Evolutionary conservation across 1,140 invertebrate genomes (phyloP).

Genomic region (Bombus huntii): DNA sequence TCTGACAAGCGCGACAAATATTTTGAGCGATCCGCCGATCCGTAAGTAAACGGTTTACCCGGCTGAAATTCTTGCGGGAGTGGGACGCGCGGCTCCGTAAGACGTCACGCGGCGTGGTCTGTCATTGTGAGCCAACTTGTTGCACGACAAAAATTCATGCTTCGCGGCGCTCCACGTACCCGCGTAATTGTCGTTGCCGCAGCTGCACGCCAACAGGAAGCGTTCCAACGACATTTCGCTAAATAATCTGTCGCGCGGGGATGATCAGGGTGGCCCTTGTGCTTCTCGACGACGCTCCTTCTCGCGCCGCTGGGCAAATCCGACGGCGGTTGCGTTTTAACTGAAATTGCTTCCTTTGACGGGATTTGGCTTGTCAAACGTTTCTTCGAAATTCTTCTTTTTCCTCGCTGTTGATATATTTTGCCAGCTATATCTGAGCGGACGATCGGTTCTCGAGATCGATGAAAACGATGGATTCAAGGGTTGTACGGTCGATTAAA

Average conservation of each 20-base stretch:
- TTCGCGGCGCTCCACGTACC: slow-evolving; percentile 65
- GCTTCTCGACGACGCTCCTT: neutral
- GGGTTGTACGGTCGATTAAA: too few species aligned
- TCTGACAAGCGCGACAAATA: slow-evolving; percentile 77
- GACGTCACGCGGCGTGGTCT: slow-evolving; percentile 31
- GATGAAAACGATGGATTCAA: neutral
- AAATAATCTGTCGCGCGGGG: slow-evolving; percentile 55
- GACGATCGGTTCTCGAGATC: too few species aligned
- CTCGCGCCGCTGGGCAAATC: slow-evolving; percentile 12
- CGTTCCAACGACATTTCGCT: slow-evolving; percentile 33
- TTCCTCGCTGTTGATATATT: too few species aligned
- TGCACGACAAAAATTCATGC: slow-evolving; percentile 78
- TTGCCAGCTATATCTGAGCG: too few species aligned
- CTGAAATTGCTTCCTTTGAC: slow-evolving; percentile 3
- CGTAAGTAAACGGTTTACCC: slow-evolving; percentile 80
- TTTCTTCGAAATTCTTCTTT: neutral
- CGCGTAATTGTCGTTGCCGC: slow-evolving; percentile 63
- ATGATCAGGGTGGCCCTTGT: slow-evolving; percentile 43
- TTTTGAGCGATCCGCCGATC: slow-evolving; percentile 77
- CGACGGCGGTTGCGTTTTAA: slow-evolving; percentile 24
- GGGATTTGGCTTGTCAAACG: neutral
- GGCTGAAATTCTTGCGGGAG: slow-evolving; percentile 45
- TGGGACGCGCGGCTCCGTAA: slow-evolving; percentile 34
- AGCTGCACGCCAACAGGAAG: slow-evolving; percentile 64
- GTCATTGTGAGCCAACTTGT: slow-evolving; percentile 75